phyloP scores from a whole-genome alignment of 2,888 invertebrate species.

The Ferrisia virgata region DNA sequence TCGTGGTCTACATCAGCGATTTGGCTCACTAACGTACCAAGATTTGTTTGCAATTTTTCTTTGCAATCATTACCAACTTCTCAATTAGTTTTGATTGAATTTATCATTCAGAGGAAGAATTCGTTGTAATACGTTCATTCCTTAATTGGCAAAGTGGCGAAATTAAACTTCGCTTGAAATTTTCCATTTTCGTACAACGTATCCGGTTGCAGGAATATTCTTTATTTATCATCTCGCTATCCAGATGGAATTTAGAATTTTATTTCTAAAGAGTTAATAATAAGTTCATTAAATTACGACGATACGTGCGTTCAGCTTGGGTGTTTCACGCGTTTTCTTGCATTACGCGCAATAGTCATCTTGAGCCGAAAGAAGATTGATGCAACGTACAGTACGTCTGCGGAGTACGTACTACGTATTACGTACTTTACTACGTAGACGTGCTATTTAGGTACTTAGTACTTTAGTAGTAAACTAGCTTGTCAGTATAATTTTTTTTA shows the following conservation, averaged over 20 bases:
- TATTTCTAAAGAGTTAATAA: background rate
- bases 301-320: too few species aligned
- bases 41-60: background rate
- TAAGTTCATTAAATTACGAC: background rate
- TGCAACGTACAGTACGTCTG: background rate
- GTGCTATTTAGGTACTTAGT: too few species aligned
- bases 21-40: too few species aligned
- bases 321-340: background rate
- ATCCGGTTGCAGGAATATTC: background rate
- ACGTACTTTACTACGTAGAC: too few species aligned
- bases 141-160: background rate
- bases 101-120: background rate
- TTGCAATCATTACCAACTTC: background rate
- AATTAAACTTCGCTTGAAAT: background rate
- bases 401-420: too few species aligned
- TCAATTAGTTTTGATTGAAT: background rate
- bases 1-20: background rate
- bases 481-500: too few species aligned
- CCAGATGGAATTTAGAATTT: background rate
- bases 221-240: background rate
- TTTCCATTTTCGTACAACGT: background rate
- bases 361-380: too few species aligned
- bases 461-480: too few species aligned
- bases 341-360: background rate
- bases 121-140: background rate